These are phyloP conservation scores for Phylloscopus collybita DNA, from an alignment of 2,797 vertebrate genomes.

Conservation along the genomic window DNA sequence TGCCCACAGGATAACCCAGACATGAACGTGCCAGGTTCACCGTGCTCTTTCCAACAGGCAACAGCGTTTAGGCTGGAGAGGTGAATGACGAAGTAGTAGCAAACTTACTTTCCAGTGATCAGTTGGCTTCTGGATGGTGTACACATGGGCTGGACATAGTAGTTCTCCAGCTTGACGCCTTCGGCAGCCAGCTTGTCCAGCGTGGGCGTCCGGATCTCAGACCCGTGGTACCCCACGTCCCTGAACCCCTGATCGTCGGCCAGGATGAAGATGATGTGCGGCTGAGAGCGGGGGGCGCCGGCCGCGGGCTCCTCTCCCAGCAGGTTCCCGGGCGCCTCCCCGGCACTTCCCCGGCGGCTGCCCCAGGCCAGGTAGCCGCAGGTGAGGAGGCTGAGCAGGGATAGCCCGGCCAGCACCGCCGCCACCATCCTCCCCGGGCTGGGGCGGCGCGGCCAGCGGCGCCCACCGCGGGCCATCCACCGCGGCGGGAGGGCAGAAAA, in stretches of 20 bases:
- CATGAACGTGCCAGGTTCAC: no score
- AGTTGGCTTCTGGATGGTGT: constrained; percentile 95
- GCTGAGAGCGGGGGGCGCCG: constrained; percentile 72
- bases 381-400: constrained; percentile 78
- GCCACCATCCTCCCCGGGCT: constrained; percentile 73
- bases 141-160: constrained; percentile 98
- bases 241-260: constrained; percentile 98
- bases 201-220: constrained; percentile 95
- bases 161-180: constrained; percentile 97
- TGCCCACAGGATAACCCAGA: neutral
- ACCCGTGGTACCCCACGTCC: constrained; percentile 96
- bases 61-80: neutral
- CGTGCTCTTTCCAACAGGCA: neutral
- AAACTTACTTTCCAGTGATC: constrained; percentile 95
- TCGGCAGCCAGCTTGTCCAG: constrained; percentile 90
- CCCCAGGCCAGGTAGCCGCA: constrained; percentile 83
- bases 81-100: neutral
- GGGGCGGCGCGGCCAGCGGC: neutral
- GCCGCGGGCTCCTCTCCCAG: constrained; percentile 54
- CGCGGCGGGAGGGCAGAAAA: neutral
- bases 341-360: constrained; percentile 54
- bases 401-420: constrained; percentile 75
- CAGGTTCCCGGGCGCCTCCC: neutral
- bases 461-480: constrained; percentile 66
- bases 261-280: constrained; percentile 94